Base-by-base conservation (phyloP, 2,888 invertebrate genomes). In the Margaritifera margaritifera region DNA sequence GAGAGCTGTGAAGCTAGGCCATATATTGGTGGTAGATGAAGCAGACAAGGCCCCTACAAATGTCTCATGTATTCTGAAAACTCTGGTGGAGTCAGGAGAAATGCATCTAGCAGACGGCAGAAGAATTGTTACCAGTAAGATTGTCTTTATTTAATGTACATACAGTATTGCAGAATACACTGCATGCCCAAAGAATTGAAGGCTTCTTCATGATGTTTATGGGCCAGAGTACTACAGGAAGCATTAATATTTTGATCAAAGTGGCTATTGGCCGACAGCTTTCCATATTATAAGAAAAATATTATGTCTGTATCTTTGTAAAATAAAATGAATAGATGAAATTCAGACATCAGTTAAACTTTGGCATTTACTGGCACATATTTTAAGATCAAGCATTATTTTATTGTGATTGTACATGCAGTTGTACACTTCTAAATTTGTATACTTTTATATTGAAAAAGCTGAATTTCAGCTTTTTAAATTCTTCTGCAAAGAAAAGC, bases 1-100 rank as follows among this genome's bases (percentile, higher is more conserved):
- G n/a, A n/a, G n/a, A 5, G 5, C 27, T 27, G 27, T 27, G 27
- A 27, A 27, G 2, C 1, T 27, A 27, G 98, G 98, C 0, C 95
- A 96, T 84, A 94, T 98, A 15, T 92, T 99, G 67, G 96, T 99
- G 0, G 94, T 99, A 0, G 98, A 99, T 84, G 99, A 99, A 89
- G 98, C 98, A 0, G 98, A 99, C 89, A 99, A 99, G 89, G 98
- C 98, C 0, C 98, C 98, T 0, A 97, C 97, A 0, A 96, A 98
- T 87, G 98, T 99, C 0, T 98, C 98, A 0, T 97, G 97, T 88
- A 95, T 99, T 79, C 90, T 99, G 56, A 97, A 98, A 91, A 97
- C 96, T 6, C 91, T 99, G n/a, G 95, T 98, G 0, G 98, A 98
- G 90, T 94, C 95, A 78, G 97, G 97, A 0, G 96, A 97, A 90